Evolutionary conservation across 2,797 vertebrate species (phyloP), one percentile per base, ranked within the genome.

Genomic region (Neosilurus hyrtlii): DNA sequence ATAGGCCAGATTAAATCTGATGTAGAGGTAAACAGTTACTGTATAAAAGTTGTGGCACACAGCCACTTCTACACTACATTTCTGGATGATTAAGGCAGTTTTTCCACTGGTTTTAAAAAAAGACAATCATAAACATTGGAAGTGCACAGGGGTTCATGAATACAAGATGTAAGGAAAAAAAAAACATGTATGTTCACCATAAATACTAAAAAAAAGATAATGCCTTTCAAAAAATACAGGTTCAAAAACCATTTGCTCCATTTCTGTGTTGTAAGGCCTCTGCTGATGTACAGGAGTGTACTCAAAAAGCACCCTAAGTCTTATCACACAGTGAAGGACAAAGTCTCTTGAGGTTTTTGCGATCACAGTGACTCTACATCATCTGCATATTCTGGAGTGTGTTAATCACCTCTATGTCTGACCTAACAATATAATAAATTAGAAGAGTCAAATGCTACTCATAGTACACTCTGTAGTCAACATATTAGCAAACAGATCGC

Each of bases 391-490:
- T 82, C 80, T 54, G 84, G 59, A 76, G 59, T 57, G 85, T 75
- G 78, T 73, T 84, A 80, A 78, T 73, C 76, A 80, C 73, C 24
- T 67, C 85, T 84, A 81, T 74, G 78, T 56, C 67, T 85, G 49
- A 82, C 80, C 87, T 88, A 86, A 87, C 88, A 88, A 88, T 91
- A 87, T 86, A 92, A 93, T 94, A 94, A 93, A 91, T 94, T 83
- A 91, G 90, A 90, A 89, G 43, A 88, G 84, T 92, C 87, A 80
- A 49, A 84, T 89, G 89, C 91, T 89, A 89, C 90, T 89, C 81
- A 51, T 82, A 90, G 88, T 88, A 88, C 84, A 91, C 91, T 82
- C 90, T 89, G 88, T 84, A 76, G 88, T 91, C 91, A 87, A 88
- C 88, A 89, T 84, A 85, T 82, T 81, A 86, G 84, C 79, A 56